phyloP scores from a whole-genome alignment of 2,797 vertebrate genomes.

The Micrastur ruficollis region DNA sequence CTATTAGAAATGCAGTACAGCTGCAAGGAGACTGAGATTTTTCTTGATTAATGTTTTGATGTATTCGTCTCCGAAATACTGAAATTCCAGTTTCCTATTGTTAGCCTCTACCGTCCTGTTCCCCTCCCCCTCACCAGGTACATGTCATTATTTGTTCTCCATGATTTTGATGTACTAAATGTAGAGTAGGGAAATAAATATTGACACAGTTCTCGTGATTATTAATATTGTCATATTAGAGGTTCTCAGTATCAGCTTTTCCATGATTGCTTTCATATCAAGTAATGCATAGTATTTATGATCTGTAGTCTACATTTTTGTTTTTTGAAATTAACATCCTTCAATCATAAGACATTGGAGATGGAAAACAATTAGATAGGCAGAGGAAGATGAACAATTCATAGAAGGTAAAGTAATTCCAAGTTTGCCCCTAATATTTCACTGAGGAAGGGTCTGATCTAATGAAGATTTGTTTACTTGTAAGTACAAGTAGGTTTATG shows the following conservation, averaged over 20 bases:
- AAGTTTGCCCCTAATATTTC: background rate
- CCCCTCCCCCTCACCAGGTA: rapidly evolving
- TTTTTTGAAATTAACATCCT: background rate
- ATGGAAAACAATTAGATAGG: background rate
- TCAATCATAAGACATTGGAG: background rate
- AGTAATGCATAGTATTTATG: background rate
- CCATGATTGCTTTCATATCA: background rate
- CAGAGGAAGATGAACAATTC: background rate
- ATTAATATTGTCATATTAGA: background rate
- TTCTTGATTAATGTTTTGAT: background rate
- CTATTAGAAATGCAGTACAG: background rate
- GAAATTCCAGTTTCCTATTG: background rate
- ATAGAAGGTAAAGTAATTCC: background rate
- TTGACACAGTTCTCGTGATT: background rate
- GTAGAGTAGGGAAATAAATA: background rate
- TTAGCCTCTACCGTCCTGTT: background rate
- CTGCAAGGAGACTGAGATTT: background rate
- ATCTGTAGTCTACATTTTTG: background rate
- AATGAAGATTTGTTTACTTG: background rate
- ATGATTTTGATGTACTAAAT: background rate
- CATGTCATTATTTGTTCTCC: background rate
- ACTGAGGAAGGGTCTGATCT: background rate
- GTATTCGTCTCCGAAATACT: background rate
- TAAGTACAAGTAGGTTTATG: background rate
- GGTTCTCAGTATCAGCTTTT: background rate